Evolutionary conservation across 2,888 invertebrate genomes (phyloP).

Genomic region (Rambutsinella grinnellia): DNA sequence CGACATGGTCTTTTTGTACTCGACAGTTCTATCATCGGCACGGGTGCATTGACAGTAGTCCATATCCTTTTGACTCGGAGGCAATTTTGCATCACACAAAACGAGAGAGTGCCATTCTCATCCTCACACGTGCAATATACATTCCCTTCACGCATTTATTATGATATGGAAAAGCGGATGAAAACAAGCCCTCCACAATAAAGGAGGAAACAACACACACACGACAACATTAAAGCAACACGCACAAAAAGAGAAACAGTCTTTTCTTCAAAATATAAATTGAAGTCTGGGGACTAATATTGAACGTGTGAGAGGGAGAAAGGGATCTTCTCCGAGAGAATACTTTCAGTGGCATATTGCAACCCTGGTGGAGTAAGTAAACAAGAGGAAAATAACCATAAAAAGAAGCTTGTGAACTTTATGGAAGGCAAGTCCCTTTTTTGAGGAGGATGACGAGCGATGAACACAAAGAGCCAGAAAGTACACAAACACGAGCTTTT

Average conservation of each 20-base stretch:
- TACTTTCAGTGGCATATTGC: not conserved
- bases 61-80: no score
- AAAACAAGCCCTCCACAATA: not conserved
- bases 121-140: slow-evolving; percentile 7
- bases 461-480: not conserved
- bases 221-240: slow-evolving; percentile 11
- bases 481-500: no score
- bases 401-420: not conserved
- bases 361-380: not conserved
- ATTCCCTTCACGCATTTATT: slow-evolving; percentile 1
- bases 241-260: slow-evolving; percentile 6
- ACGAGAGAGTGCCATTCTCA: not conserved
- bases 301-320: slow-evolving; percentile 3
- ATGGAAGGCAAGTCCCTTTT: not conserved
- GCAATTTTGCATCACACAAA: not conserved
- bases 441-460: not conserved
- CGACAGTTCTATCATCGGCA: no score
- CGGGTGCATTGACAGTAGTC: no score
- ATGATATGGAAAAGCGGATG: slow-evolving; percentile 5
- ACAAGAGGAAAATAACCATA: not conserved
- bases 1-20: not conserved
- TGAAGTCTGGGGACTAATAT: slow-evolving; percentile 33
- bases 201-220: slow-evolving; percentile 5
- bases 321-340: not conserved
- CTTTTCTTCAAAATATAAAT: slow-evolving; percentile 26